Percentiles rank a stretch among this genome's conserved stretches.
Evolutionary conservation across 1,140 invertebrate genomes (phyloP).

Genomic region (Panulirus ornatus): DNA sequence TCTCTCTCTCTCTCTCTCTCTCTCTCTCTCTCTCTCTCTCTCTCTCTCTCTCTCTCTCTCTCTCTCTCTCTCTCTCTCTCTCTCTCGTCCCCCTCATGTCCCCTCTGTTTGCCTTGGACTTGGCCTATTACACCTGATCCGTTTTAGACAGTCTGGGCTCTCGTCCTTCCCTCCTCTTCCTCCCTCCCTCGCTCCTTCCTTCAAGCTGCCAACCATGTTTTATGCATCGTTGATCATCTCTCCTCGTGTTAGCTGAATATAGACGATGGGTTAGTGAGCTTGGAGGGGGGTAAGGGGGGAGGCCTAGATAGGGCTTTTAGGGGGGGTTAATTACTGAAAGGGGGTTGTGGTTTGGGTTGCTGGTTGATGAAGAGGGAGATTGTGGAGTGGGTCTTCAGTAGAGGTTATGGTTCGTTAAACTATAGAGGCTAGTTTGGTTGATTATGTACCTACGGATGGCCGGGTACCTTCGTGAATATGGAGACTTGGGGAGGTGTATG

Average conservation of each 20-base stretch:
- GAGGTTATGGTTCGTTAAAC: too few relatives aligned
- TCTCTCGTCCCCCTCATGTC: not conserved
- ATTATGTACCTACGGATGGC: too few relatives aligned
- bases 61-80: not conserved
- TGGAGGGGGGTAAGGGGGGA: too few relatives aligned
- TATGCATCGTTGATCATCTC: not conserved
- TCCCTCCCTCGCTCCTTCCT: not conserved
- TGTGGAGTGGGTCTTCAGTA: too few relatives aligned
- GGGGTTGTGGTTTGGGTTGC: too few relatives aligned
- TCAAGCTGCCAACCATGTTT: not conserved
- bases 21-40: not conserved
- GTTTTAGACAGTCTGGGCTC: slow-evolving; percentile 51
- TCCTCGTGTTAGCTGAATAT: not conserved
- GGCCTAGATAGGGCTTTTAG: too few relatives aligned
- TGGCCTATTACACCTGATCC: slow-evolving; percentile 62
- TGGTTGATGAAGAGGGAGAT: too few relatives aligned
- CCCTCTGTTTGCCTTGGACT: slow-evolving; percentile 49
- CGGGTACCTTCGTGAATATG: too few relatives aligned
- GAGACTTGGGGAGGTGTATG: too few relatives aligned
- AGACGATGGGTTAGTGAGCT: too few relatives aligned
- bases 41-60: not conserved
- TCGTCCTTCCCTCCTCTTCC: not conserved
- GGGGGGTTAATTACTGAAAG: too few relatives aligned
- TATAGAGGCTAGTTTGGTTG: too few relatives aligned
- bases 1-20: not conserved